These are phyloP conservation scores for Argopecten irradians DNA, from an alignment of 1,140 invertebrate species.

Conservation along the genomic window DNA sequence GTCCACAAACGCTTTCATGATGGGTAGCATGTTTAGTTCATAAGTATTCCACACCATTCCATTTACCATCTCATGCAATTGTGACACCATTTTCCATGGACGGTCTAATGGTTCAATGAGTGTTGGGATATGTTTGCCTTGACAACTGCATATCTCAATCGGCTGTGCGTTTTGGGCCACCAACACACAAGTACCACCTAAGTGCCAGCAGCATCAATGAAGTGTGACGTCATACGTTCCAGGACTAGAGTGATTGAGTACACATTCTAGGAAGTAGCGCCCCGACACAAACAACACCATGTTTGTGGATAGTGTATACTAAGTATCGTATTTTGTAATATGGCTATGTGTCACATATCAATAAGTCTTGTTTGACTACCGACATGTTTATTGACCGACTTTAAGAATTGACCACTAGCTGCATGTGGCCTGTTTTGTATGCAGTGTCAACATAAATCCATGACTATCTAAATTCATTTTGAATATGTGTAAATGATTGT, in stretches of 20 bases:
- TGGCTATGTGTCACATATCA: not conserved
- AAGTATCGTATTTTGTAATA: not conserved
- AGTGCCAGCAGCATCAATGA: not conserved
- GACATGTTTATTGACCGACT: not conserved
- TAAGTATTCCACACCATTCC: not conserved
- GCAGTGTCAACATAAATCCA: not conserved
- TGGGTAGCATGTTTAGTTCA: not conserved
- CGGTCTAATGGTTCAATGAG: not conserved
- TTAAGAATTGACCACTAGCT: not conserved
- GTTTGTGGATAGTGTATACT: not conserved
- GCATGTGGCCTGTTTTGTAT: not conserved
- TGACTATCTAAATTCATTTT: not conserved
- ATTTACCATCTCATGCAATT: not conserved
- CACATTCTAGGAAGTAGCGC: slow-evolving; percentile 7
- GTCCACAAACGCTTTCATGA: not conserved
- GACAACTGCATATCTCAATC: not conserved
- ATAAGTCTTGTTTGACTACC: not conserved
- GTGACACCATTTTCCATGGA: not conserved
- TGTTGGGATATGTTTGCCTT: not conserved
- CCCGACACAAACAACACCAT: not conserved
- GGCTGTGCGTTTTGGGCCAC: not conserved
- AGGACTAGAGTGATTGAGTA: not conserved
- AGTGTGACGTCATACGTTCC: not conserved
- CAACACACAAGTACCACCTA: not conserved
- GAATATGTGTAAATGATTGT: not conserved